A percentile compares a stretch with the other conserved stretches of the same genome.
These are phyloP conservation scores for Leucophenga montana DNA, from an alignment of 2,888 invertebrate genomes.

Conservation along the genomic window DNA sequence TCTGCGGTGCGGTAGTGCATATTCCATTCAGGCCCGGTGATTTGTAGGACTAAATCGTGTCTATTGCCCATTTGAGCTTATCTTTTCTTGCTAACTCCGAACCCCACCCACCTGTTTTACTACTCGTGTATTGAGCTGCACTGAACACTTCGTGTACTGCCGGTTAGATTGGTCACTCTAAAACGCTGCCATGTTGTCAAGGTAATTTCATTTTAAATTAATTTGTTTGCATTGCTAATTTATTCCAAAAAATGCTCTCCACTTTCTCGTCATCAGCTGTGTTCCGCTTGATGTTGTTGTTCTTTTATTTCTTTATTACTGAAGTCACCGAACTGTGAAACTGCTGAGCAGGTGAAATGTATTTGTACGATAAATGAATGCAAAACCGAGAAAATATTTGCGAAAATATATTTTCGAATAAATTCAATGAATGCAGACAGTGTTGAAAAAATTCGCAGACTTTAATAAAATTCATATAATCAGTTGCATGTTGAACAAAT, in stretches of 20 bases:
- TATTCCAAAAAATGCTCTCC: not conserved
- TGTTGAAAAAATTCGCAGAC: no score
- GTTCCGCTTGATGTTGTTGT: not conserved
- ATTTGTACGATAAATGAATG: not conserved
- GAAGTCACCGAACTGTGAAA: not conserved
- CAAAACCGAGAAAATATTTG: not conserved
- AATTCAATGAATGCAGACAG: not conserved
- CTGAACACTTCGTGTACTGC: no score
- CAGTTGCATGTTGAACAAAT: not conserved
- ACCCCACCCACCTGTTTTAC: no score
- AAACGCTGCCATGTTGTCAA: not conserved
- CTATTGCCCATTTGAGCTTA: no score
- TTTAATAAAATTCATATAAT: not conserved
- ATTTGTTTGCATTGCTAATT: slow-evolving; percentile 16
- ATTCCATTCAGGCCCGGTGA: no score
- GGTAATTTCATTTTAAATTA: slow-evolving; percentile 12
- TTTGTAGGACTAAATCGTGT: no score
- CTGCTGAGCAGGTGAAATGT: not conserved
- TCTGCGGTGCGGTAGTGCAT: no score
- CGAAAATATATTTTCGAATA: not conserved
- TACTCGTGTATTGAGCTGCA: no score
- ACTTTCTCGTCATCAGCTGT: not conserved
- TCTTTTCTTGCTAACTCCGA: no score
- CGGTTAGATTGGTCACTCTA: no score
- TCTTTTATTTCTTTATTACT: not conserved